These are phyloP conservation scores for Apostichopus californicus DNA, from an alignment of 35 echinoderm and acorn worm species.

Conservation along the genomic window DNA sequence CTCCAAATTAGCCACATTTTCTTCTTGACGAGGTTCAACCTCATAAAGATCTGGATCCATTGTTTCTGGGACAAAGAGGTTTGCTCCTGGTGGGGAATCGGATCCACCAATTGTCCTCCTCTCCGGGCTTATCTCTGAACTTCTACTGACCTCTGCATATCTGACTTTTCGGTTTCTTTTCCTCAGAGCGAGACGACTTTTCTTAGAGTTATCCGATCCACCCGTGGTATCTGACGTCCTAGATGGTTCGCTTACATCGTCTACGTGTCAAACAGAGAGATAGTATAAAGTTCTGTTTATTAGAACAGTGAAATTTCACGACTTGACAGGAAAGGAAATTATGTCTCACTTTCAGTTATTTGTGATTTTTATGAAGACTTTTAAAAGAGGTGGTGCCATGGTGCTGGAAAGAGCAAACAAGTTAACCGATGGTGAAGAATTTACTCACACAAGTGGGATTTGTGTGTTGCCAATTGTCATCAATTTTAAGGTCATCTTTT, in stretches of 20 bases:
- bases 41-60: slow-evolving; percentile 33
- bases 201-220: neutral
- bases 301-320: no score
- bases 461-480: no score
- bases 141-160: neutral
- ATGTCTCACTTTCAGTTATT: no score
- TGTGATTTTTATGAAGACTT: no score
- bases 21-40: neutral
- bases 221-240: neutral
- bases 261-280: no score
- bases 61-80: slow-evolving; percentile 12
- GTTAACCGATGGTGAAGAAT: no score
- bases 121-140: neutral
- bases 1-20: neutral
- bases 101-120: neutral
- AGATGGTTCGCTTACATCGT: neutral
- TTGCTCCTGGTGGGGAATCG: neutral
- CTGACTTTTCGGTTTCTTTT: slow-evolving; percentile 30
- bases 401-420: no score
- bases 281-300: no score
- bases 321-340: no score
- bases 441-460: no score
- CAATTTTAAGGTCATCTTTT: no score
- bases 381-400: no score
- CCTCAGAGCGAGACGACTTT: neutral